Evolutionary conservation across 1,140 invertebrate genomes (phyloP).

Genomic region (Cherax quadricarinatus): DNA sequence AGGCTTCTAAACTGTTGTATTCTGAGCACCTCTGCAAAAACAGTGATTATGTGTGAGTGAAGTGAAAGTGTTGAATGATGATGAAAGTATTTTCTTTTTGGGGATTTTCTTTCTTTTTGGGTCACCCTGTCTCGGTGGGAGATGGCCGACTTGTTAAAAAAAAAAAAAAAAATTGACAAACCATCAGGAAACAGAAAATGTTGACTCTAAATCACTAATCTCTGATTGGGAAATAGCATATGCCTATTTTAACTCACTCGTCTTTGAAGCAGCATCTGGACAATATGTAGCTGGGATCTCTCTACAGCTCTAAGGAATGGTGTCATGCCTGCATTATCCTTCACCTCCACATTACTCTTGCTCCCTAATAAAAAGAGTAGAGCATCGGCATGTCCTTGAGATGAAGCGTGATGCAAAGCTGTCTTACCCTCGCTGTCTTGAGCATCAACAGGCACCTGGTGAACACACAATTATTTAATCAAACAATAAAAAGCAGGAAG

Average conservation of each 20-base stretch:
- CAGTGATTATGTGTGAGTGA: no score
- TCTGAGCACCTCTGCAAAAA: no score
- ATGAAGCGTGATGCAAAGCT: constrained; percentile 48
- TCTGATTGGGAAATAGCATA: not conserved
- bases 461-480: not conserved
- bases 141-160: no score
- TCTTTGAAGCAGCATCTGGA: constrained; percentile 59
- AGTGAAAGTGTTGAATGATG: no score
- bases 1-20: no score
- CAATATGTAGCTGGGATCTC: constrained; percentile 40
- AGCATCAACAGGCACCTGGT: constrained; percentile 53
- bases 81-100: no score
- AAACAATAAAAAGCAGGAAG: no score
- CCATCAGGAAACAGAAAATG: not conserved
- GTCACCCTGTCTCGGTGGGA: no score
- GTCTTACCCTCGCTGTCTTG: constrained; percentile 59
- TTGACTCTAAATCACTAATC: no score
- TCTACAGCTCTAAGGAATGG: constrained; percentile 50
- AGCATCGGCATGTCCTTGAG: constrained; percentile 39
- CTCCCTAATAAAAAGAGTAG: constrained; percentile 56
- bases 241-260: constrained; percentile 4
- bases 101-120: no score
- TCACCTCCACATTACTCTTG: constrained; percentile 49
- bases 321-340: constrained; percentile 46
- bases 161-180: no score